Percentiles rank a stretch among this genome's conserved stretches.
Evolutionary conservation across 2,113 vertebrate genomes (phyloP).

Genomic region (Xiphophorus maculatus): DNA sequence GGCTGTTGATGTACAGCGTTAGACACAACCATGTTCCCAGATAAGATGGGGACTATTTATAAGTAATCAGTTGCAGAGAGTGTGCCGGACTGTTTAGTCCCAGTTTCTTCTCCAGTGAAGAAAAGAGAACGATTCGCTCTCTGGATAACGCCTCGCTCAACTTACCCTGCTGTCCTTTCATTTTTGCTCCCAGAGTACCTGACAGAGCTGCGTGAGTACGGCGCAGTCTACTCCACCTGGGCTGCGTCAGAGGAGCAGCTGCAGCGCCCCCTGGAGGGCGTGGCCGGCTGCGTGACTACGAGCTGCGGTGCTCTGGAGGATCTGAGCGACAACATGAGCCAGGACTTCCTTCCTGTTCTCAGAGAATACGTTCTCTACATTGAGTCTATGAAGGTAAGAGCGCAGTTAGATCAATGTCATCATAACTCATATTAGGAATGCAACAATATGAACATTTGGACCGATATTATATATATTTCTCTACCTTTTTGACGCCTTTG

Average conservation of each 20-base stretch:
- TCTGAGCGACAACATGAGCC: conserved; percentile 90
- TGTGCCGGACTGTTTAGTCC: neutral
- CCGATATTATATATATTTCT: no score
- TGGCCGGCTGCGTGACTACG: conserved; percentile 86
- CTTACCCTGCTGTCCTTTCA: neutral
- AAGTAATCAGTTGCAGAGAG: neutral
- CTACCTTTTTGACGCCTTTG: no score
- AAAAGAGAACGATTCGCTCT: no score
- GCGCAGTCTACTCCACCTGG: conserved; percentile 93
- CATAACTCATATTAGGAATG: no score
- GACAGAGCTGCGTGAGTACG: conserved; percentile 91
- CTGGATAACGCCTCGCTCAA: neutral
- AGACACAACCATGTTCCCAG: neutral
- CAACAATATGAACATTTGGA: no score
- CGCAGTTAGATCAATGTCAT: neutral
- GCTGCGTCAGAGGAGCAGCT: conserved; percentile 86
- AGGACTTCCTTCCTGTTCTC: conserved; percentile 94
- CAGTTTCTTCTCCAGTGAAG: no score
- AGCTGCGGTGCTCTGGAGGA: conserved; percentile 90
- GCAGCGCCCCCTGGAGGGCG: conserved; percentile 87
- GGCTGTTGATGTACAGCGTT: neutral
- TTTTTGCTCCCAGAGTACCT: conserved; percentile 85
- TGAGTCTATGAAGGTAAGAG: conserved; percentile 94
- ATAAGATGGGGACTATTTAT: conserved; percentile 30
- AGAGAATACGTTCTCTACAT: conserved; percentile 94